Evolutionary conservation across 2,113 vertebrate species (phyloP).

Genomic region (Bostrychus sinensis): DNA sequence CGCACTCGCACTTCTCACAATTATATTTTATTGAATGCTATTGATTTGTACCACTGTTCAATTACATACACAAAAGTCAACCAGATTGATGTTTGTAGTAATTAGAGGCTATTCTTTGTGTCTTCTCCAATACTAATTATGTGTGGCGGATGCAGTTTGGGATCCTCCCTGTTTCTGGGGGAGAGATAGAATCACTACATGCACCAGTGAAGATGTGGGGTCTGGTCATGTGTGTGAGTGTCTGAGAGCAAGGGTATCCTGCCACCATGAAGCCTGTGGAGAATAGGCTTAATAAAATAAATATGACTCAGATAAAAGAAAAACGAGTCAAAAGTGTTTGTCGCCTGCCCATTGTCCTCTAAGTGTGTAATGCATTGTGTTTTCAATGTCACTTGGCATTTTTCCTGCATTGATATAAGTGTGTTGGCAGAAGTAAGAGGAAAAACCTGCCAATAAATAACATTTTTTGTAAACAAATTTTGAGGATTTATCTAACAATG

Average conservation of each 20-base stretch:
- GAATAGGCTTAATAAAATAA: constrained; percentile 79
- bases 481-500: constrained; percentile 36
- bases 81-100: constrained; percentile 78
- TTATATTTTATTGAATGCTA: constrained; percentile 83
- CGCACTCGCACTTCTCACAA: constrained; percentile 64
- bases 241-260: constrained; percentile 69
- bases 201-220: constrained; percentile 75
- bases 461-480: constrained; percentile 48
- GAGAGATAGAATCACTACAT: constrained; percentile 74
- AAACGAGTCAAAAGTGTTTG: constrained; percentile 69
- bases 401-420: constrained; percentile 57
- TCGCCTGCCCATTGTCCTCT: constrained; percentile 64
- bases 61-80: constrained; percentile 79
- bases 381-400: constrained; percentile 49
- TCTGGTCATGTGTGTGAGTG: constrained; percentile 61
- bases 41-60: constrained; percentile 78
- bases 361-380: constrained; percentile 69
- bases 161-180: constrained; percentile 60
- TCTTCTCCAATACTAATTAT: constrained; percentile 83
- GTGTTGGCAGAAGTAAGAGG: constrained; percentile 45
- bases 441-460: constrained; percentile 59
- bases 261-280: constrained; percentile 70
- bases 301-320: constrained; percentile 73
- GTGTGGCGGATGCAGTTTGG: constrained; percentile 71
- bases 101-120: constrained; percentile 80